phyloP scores from a whole-genome alignment of 2,888 invertebrate species.

The Tenthredo livida region DNA sequence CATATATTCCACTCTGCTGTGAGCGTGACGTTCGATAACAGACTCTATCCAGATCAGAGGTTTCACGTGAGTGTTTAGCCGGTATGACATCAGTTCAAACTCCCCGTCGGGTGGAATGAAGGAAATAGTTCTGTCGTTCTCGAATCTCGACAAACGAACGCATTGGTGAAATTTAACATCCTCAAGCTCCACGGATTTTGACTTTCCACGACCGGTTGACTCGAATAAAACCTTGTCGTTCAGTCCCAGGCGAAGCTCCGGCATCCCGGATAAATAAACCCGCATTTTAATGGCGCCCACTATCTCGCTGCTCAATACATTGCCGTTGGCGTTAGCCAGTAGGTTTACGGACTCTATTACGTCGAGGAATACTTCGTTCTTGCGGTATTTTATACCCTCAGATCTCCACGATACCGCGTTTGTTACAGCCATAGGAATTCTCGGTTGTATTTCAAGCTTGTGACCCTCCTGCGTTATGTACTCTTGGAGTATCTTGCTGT shows the following conservation, averaged over 20 bases:
- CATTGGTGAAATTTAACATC: conserved; percentile 99
- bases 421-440: conserved; percentile 99
- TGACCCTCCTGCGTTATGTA: conserved; percentile 99
- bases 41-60: conserved; percentile 99
- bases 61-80: conserved; percentile 97
- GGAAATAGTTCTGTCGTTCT: conserved; percentile 98
- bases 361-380: conserved; percentile 99
- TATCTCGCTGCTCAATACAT: conserved; percentile 97
- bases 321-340: conserved; percentile 97
- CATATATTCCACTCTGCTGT: conserved; percentile 99
- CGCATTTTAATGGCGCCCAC: conserved; percentile 99
- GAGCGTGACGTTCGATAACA: conserved; percentile 97
- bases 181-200: conserved; percentile 98
- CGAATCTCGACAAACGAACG: conserved; percentile 96
- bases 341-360: conserved; percentile 99
- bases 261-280: conserved; percentile 99
- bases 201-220: conserved; percentile 97
- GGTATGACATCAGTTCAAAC: conserved; percentile 99
- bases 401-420: conserved; percentile 99
- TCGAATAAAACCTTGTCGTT: conserved; percentile 99
- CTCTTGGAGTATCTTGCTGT: conserved; percentile 98
- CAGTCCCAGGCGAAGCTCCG: conserved; percentile 95
- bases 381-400: conserved; percentile 98
- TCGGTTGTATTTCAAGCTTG: conserved; percentile 96
- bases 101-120: conserved; percentile 99